Conservation (phyloP, 2,888 invertebrate genomes). For the Smittia sp. region DNA sequence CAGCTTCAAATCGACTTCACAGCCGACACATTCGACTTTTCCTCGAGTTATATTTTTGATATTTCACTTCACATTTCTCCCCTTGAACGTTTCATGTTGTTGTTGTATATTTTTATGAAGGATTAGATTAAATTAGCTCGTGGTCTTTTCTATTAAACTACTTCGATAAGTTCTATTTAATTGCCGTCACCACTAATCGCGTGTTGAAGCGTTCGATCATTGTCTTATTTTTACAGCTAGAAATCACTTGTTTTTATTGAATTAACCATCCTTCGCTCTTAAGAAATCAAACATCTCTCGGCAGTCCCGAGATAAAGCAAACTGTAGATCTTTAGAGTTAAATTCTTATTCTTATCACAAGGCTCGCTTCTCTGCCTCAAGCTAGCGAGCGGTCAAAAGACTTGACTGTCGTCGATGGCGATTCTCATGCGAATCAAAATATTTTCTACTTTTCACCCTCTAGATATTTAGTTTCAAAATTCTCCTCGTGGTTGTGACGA, state of each 20-base stretch:
- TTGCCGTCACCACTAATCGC: not conserved
- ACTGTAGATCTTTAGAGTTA: constrained; percentile 4
- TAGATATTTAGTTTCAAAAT: too few relatives aligned
- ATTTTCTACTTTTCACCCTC: too few relatives aligned
- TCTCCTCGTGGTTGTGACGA: too few relatives aligned
- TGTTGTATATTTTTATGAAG: constrained; percentile 12
- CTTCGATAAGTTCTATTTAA: not conserved
- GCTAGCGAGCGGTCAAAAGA: too few relatives aligned
- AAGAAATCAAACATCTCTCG: not conserved
- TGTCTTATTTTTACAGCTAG: not conserved
- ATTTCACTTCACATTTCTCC: not conserved
- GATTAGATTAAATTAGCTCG: constrained; percentile 1
- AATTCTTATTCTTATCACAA: not conserved
- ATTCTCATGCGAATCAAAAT: too few relatives aligned
- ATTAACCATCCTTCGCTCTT: not conserved
- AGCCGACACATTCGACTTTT: too few relatives aligned
- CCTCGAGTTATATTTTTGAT: not conserved
- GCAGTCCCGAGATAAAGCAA: not conserved
- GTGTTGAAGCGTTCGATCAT: not conserved
- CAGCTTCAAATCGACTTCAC: too few relatives aligned
- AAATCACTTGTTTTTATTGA: not conserved
- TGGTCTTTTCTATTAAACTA: not conserved
- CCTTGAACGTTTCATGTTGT: not conserved
- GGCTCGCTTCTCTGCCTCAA: too few relatives aligned
- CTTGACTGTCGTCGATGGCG: too few relatives aligned